Evolutionary conservation across 2,888 invertebrate species (phyloP).

Genomic region (Papilio demoleus): DNA sequence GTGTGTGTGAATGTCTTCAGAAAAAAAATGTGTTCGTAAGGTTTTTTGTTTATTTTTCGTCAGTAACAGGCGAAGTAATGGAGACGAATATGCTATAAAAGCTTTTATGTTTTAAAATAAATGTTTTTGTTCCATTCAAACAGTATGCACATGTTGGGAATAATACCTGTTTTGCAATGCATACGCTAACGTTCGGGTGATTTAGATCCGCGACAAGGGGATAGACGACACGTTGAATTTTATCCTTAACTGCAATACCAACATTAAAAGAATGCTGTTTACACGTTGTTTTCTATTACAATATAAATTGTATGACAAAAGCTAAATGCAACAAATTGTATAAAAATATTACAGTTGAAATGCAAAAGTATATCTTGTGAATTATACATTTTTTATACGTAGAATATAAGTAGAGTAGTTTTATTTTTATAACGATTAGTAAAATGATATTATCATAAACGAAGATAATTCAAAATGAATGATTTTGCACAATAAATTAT

Average conservation of each 20-base stretch:
- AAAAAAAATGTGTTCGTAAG: too few species aligned
- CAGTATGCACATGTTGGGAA: slow-evolving; percentile 5
- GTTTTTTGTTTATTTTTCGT: neutral
- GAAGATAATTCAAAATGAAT: too few species aligned
- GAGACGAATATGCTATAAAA: slow-evolving; percentile 18
- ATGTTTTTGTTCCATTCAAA: slow-evolving; percentile 18
- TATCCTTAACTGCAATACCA: slow-evolving; percentile 16
- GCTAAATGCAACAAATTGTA: neutral
- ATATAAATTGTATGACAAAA: neutral
- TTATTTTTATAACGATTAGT: too few species aligned
- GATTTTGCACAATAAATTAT: too few species aligned
- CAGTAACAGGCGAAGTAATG: neutral
- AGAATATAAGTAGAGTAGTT: too few species aligned
- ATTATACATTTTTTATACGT: too few species aligned
- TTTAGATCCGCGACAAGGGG: slow-evolving; percentile 17
- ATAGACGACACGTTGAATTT: slow-evolving; percentile 19
- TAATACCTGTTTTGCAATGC: slow-evolving; percentile 20
- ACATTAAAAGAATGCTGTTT: slow-evolving; percentile 12
- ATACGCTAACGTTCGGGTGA: slow-evolving; percentile 16
- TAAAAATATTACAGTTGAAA: neutral
- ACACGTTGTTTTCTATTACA: neutral
- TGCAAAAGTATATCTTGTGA: too few species aligned
- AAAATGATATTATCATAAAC: too few species aligned
- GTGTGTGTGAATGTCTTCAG: too few species aligned
- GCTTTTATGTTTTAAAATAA: slow-evolving; percentile 13